phyloP scores from a whole-genome alignment of 2,113 vertebrate genomes.

The Piliocolobus tephrosceles region DNA sequence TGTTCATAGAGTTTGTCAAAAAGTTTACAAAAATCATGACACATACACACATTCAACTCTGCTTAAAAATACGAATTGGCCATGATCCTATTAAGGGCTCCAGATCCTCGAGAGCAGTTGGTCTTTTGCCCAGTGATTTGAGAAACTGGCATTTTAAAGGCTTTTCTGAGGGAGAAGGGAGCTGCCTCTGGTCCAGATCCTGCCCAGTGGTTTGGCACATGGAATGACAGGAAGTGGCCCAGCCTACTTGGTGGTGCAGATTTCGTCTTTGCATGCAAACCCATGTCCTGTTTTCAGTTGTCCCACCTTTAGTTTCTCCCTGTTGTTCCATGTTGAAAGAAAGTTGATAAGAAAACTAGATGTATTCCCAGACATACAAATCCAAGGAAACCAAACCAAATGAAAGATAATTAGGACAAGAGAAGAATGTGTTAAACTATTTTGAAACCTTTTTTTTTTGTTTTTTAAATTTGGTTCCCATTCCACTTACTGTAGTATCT shows the following conservation, averaged over 20 bases:
- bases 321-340: neutral
- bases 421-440: neutral
- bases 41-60: neutral
- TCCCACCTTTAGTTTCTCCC: neutral
- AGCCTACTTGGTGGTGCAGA: neutral
- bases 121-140: constrained; percentile 46
- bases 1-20: neutral
- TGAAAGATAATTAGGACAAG: neutral
- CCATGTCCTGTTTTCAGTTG: neutral
- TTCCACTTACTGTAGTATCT: neutral
- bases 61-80: neutral
- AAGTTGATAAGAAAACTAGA: neutral
- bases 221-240: neutral
- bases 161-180: constrained; percentile 9
- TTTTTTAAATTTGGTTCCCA: neutral
- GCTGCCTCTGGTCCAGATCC: neutral
- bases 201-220: neutral
- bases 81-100: neutral
- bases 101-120: constrained; percentile 34
- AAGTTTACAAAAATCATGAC: constrained; percentile 28
- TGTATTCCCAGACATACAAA: neutral
- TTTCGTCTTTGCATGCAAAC: neutral
- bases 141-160: neutral
- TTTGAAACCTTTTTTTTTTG: neutral
- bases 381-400: constrained; percentile 11